Percentiles rank a stretch among this genome's conserved stretches.
Conservation (phyloP, 2,797 vertebrate genomes). For the Triplophysa bombifrons region DNA sequence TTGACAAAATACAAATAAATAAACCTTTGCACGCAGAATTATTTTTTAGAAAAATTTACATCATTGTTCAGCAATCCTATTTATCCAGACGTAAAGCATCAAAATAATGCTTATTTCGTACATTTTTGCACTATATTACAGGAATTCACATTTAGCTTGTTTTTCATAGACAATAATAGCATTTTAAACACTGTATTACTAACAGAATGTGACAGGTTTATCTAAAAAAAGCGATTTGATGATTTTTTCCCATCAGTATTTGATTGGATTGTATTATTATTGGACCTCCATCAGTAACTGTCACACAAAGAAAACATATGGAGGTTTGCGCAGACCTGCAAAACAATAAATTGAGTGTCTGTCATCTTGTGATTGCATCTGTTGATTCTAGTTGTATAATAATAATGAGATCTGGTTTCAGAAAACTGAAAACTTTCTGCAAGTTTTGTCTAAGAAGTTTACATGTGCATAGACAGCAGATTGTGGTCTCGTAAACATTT, state of each 20-base stretch:
- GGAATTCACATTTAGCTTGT: neutral
- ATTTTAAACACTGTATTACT: neutral
- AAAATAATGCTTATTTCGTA: no score
- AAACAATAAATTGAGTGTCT: constrained; percentile 38
- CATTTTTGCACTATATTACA: no score
- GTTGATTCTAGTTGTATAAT: neutral
- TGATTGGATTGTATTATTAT: constrained; percentile 34
- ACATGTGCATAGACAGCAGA: neutral
- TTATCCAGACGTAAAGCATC: neutral
- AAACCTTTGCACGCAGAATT: no score
- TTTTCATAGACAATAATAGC: no score
- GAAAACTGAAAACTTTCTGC: neutral
- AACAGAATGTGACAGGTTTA: neutral
- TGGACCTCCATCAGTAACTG: constrained; percentile 34
- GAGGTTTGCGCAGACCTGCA: constrained; percentile 32
- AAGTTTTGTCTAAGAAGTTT: constrained; percentile 2
- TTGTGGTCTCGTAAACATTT: neutral
- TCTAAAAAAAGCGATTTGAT: neutral
- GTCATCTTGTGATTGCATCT: constrained; percentile 29
- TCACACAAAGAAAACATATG: constrained; percentile 6
- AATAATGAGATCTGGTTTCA: constrained; percentile 31
- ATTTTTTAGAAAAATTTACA: no score
- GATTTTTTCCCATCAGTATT: neutral
- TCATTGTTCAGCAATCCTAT: no score
- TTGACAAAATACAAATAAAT: no score